These are phyloP conservation scores for Drosophila leontia DNA, from an alignment of 1,140 invertebrate species.

Conservation along the genomic window DNA sequence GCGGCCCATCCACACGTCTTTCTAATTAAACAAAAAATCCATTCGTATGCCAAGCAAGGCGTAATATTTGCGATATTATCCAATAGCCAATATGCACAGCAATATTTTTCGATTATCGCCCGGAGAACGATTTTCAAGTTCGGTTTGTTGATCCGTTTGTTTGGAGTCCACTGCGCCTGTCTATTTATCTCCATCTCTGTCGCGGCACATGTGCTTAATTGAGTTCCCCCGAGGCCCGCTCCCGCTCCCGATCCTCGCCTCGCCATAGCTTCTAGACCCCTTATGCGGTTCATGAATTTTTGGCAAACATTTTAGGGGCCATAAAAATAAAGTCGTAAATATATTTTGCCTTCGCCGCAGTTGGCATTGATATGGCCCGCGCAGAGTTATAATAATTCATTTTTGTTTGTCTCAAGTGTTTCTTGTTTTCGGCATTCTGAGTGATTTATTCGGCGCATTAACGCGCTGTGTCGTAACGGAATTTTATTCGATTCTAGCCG, in stretches of 20 bases:
- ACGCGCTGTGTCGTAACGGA: constrained; percentile 41
- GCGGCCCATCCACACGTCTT: constrained; percentile 15
- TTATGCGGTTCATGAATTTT: constrained; percentile 36
- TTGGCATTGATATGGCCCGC: constrained; percentile 51
- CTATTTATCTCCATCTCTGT: constrained; percentile 17
- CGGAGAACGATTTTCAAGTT: constrained; percentile 20
- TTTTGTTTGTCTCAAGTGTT: constrained; percentile 22
- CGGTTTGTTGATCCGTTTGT: constrained; percentile 21
- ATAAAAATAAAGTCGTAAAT: constrained; percentile 53
- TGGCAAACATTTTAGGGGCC: constrained; percentile 64
- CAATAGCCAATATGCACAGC: constrained; percentile 23
- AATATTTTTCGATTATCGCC: constrained; percentile 31
- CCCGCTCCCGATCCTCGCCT: neutral
- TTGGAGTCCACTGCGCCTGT: neutral
- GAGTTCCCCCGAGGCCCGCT: neutral
- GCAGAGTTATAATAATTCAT: constrained; percentile 34
- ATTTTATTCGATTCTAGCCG: constrained; percentile 33
- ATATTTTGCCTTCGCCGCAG: constrained; percentile 37
- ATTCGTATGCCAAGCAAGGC: constrained; percentile 39
- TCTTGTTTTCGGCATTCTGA: constrained; percentile 43
- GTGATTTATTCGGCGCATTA: constrained; percentile 34
- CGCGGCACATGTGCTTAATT: constrained; percentile 44
- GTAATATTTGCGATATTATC: constrained; percentile 20
- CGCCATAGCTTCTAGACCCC: constrained; percentile 23
- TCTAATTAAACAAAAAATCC: constrained; percentile 25